Evolutionary conservation across 2,888 invertebrate species (phyloP).

Genomic region (Lamproptera curius): DNA sequence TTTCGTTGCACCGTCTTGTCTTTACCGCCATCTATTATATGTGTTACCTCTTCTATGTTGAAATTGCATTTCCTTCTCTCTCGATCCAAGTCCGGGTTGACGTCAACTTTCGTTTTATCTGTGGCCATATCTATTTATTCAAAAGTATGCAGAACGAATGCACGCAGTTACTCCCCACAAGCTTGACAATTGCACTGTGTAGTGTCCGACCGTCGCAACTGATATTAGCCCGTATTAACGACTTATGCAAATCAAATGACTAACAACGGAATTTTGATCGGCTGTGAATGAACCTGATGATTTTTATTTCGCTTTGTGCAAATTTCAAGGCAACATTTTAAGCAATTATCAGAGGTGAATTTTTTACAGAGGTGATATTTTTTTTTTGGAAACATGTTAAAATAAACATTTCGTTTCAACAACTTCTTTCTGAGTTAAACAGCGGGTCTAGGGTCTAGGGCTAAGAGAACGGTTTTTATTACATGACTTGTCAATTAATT

Average conservation of each 20-base stretch:
- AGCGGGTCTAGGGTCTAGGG: too few species aligned
- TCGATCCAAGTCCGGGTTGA: conserved; percentile 82
- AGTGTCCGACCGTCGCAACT: background rate
- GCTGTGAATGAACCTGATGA: background rate
- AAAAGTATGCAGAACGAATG: background rate
- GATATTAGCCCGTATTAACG: background rate
- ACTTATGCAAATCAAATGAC: conserved; percentile 12
- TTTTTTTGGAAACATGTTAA: too few species aligned
- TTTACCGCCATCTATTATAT: conserved; percentile 85
- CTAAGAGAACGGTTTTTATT: too few species aligned
- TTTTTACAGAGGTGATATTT: too few species aligned
- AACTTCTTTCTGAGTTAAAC: too few species aligned
- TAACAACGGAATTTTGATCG: conserved; percentile 1
- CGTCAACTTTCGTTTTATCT: conserved; percentile 25
- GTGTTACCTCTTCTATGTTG: conserved; percentile 84
- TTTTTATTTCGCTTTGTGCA: background rate
- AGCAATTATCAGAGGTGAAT: too few species aligned
- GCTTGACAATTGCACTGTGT: conserved; percentile 8
- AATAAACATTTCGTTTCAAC: too few species aligned
- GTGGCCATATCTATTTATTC: conserved; percentile 20
- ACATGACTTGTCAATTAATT: too few species aligned
- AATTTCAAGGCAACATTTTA: too few species aligned
- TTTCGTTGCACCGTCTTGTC: conserved; percentile 83
- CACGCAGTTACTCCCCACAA: background rate
- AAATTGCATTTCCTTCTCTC: conserved; percentile 86